These are phyloP conservation scores for Tenebrio molitor DNA, from an alignment of 1,140 invertebrate species.

Conservation along the genomic window DNA sequence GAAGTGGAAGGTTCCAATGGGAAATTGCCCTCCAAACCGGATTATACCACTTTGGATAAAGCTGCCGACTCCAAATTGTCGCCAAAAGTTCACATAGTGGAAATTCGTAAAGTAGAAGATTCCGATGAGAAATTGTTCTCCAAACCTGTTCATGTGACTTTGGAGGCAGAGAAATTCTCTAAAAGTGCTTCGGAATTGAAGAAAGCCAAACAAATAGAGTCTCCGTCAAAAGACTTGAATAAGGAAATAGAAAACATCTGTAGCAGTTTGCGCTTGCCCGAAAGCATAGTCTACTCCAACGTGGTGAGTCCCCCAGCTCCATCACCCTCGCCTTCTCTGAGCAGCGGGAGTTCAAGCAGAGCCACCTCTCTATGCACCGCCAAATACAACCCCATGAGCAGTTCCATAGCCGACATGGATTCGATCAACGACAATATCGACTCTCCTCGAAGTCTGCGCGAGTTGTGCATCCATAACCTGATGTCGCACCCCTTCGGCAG, in stretches of 20 bases:
- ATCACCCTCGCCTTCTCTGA: constrained; percentile 63
- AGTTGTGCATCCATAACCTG: constrained; percentile 75
- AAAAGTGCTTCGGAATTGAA: too few relatives aligned
- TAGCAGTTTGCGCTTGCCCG: not conserved
- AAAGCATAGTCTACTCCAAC: constrained; percentile 49
- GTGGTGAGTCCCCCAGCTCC: constrained; percentile 53
- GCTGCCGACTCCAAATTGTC: too few relatives aligned
- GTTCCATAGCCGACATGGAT: constrained; percentile 64
- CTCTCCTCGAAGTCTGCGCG: constrained; percentile 64
- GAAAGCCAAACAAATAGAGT: too few relatives aligned
- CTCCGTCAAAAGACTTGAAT: too few relatives aligned
- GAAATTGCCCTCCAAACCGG: too few relatives aligned
- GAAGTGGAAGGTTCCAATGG: too few relatives aligned
- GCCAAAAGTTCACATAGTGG: too few relatives aligned
- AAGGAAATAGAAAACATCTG: constrained; percentile 12
- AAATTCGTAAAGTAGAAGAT: too few relatives aligned
- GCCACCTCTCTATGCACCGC: constrained; percentile 71
- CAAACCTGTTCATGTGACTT: too few relatives aligned
- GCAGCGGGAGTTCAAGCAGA: constrained; percentile 68
- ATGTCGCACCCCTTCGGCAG: constrained; percentile 75
- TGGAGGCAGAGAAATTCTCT: too few relatives aligned
- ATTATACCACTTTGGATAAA: too few relatives aligned
- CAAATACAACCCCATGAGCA: constrained; percentile 66
- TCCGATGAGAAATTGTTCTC: too few relatives aligned
- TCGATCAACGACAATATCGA: constrained; percentile 57